Base-by-base conservation (phyloP, 1,140 invertebrate species). In the Cotesia vestalis region DNA sequence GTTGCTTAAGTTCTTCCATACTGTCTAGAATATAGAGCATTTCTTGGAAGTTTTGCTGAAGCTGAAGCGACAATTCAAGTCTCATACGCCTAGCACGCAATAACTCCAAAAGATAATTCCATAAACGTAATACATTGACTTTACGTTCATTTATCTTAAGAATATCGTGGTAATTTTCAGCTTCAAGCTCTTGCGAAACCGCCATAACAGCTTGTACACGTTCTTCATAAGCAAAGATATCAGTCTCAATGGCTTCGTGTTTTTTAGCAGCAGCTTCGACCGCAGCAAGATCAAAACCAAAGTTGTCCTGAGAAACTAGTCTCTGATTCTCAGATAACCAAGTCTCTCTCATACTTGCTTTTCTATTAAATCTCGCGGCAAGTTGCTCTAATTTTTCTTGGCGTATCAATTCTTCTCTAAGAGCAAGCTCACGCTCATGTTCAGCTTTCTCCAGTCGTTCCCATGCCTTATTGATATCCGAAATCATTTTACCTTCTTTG, bases 401-500 rank as follows among this genome's bases (percentile, higher is more conserved):
- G 17, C 98, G 91, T 68, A 99, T 99, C 11, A 99, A 88, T 84
- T 99, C 98, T 85, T 99, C 97, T 46, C 97, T 89, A 2, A 99
- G 86, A 0, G 98, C 97, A 66, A 99, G 87, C 88, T 99, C 98
- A 4, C 98, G 89, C 83, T 99, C 97, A 85, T 99, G 98, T 86
- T 99, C 98, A 27, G 98, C 94, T 86, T 98, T 99, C 88, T 99
- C 98, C 12, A 99, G 88, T 4, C 93, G 88, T 84, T 99, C 97
- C 98, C 98, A 99, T 14, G 98, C 97, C 81, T 96, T 96, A 89
- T 99, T 99, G 79, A 99, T 99, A 84, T 99, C 98, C n/a, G 96
- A 95, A 81, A 99, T 99, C 92, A 99, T 96, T 85, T 97, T 97
- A 4, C 98, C 98, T 88, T 99, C 98, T 77, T 94, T 93, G 0